Evolutionary conservation across 2,888 invertebrate species (phyloP), one percentile per base, ranked within the genome.

Genomic region (Drosophila formosana): DNA sequence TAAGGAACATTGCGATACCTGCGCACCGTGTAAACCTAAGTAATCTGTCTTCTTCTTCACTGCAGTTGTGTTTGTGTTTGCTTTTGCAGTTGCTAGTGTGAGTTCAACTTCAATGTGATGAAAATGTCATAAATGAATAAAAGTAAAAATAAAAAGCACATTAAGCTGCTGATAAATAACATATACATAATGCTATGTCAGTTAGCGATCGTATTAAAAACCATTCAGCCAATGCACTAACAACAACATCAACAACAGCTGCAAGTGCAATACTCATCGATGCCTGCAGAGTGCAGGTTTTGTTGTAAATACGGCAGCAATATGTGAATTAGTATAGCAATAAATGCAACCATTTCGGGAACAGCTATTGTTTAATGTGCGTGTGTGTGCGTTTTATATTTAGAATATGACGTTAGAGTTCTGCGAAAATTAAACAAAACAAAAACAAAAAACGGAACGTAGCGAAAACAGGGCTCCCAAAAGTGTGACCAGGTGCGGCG

Each of bases 391-490:
- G 13, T 45, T 47, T 68, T 78, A 81, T 68, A 72, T 66, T 82
- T 84, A 84, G 75, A 84, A 68, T 56, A 82, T 84, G 85, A 82
- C 75, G 66, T 53, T 52, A 58, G 55, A 43, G 50, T 47, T 25
- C 34, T 65, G 41, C 46, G 52, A 65, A 73, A 65, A 46, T 60
- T 49, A 30, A 8, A 45, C 37, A 11, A 9, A 13, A 50, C 11
- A n/a, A 11, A n/a, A 37, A 4, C 30, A 2, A 49, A 18, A 32
- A 18, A 18, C 18, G 1, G 5, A 13, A 56, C 6, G 9, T 11
- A 46, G 34, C 23, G 30, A 43, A 9, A 39, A 45, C 18, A 61
- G 64, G 60, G 64, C 47, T 65, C 18, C 53, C 46, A 26, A 61
- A 13, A 77, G 77, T 75, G 75, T 77, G 67, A 66, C 61, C 65